phyloP scores from a whole-genome alignment of 1,140 invertebrate species.

The Trachymyrmex cornetzi region DNA sequence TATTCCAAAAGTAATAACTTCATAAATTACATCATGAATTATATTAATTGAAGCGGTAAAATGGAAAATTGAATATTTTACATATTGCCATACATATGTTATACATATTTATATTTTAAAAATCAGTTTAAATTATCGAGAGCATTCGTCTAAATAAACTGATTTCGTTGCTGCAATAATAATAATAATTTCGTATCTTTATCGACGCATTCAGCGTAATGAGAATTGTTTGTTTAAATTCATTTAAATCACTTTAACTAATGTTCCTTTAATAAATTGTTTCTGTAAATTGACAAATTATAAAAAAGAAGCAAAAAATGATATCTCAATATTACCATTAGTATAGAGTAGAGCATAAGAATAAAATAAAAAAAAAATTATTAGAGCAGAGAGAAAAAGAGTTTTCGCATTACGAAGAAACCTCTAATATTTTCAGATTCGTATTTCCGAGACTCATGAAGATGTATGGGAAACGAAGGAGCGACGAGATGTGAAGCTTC shows the following conservation, averaged over 20 bases:
- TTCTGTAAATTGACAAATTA: background rate
- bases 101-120: conserved; percentile 12
- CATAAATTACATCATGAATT: background rate
- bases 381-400: background rate
- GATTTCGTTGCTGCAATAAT: background rate
- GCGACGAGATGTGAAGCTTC: conserved; percentile 56
- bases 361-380: background rate
- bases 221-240: background rate
- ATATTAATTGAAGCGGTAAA: background rate
- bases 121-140: background rate
- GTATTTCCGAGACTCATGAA: conserved; percentile 18
- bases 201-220: background rate
- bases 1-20: background rate
- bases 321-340: background rate
- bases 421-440: conserved; percentile 61
- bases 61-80: conserved; percentile 5
- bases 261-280: background rate
- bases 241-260: background rate
- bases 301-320: background rate
- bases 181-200: conserved; percentile 15
- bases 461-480: conserved; percentile 54
- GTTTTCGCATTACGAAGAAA: background rate
- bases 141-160: conserved; percentile 9
- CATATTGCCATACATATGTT: background rate
- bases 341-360: background rate